Percentiles rank a stretch among this genome's conserved stretches.
phyloP scores from a whole-genome alignment of 2,113 vertebrate genomes.

The Galbula dea region DNA sequence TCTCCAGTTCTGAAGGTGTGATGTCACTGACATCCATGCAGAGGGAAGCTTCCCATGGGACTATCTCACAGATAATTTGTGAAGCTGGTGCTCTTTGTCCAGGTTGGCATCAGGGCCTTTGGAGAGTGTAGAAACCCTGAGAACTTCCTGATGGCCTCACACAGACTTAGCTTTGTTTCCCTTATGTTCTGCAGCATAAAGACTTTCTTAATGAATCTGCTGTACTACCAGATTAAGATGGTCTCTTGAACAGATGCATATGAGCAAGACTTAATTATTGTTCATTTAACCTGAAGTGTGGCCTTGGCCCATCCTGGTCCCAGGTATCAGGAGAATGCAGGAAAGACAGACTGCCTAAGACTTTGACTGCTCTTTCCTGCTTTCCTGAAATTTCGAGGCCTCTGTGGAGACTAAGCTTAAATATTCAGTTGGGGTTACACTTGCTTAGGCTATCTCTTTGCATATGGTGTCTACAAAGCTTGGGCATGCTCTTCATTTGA shows the following conservation, averaged over 20 bases:
- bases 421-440: neutral
- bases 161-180: neutral
- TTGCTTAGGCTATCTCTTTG: neutral
- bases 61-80: no score
- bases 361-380: neutral
- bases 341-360: no score
- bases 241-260: neutral
- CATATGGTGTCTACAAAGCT: neutral
- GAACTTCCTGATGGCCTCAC: rapidly evolving
- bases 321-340: no score
- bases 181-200: neutral
- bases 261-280: neutral
- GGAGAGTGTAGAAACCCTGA: rapidly evolving
- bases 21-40: neutral
- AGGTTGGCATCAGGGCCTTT: neutral
- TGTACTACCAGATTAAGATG: neutral
- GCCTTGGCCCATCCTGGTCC: neutral
- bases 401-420: neutral
- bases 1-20: neutral
- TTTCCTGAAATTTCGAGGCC: neutral
- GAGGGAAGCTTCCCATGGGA: neutral
- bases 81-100: neutral
- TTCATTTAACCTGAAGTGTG: neutral
- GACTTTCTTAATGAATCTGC: neutral
- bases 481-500: neutral